phyloP scores from a whole-genome alignment of 2,888 invertebrate species.

The Argyra leucocephala region DNA sequence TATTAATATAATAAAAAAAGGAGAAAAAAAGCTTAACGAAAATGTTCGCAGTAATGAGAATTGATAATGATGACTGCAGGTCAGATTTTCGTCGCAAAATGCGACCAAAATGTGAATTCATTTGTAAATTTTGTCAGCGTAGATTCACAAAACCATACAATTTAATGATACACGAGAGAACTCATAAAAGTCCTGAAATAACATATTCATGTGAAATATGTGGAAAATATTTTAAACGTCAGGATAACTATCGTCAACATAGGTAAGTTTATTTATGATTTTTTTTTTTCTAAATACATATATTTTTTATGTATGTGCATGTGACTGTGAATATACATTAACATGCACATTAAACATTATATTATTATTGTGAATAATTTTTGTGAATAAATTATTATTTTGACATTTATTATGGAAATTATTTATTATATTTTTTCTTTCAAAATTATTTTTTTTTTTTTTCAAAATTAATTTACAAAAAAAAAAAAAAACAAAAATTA shows the following conservation, averaged over 20 bases:
- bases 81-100: slow-evolving; percentile 79
- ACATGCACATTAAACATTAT: no score
- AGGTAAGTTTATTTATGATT: slow-evolving; percentile 52
- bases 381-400: no score
- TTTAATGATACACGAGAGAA: slow-evolving; percentile 95
- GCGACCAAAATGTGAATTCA: slow-evolving; percentile 93
- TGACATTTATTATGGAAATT: no score
- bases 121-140: slow-evolving; percentile 95
- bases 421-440: no score
- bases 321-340: no score
- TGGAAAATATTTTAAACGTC: slow-evolving; percentile 94
- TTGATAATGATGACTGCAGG: slow-evolving; percentile 76
- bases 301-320: no score
- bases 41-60: slow-evolving; percentile 85
- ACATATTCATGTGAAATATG: slow-evolving; percentile 97
- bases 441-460: no score
- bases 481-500: no score
- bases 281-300: slow-evolving; percentile 10
- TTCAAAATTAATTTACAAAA: no score
- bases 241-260: slow-evolving; percentile 92
- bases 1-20: neutral
- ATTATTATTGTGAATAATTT: no score
- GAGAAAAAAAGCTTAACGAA: neutral
- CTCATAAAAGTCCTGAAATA: slow-evolving; percentile 92
- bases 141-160: slow-evolving; percentile 98